A percentile compares a stretch with the other conserved stretches of the same genome.
These are phyloP conservation scores for Corythornis vintsioides DNA, from an alignment of 2,113 vertebrate species.

Conservation along the genomic window DNA sequence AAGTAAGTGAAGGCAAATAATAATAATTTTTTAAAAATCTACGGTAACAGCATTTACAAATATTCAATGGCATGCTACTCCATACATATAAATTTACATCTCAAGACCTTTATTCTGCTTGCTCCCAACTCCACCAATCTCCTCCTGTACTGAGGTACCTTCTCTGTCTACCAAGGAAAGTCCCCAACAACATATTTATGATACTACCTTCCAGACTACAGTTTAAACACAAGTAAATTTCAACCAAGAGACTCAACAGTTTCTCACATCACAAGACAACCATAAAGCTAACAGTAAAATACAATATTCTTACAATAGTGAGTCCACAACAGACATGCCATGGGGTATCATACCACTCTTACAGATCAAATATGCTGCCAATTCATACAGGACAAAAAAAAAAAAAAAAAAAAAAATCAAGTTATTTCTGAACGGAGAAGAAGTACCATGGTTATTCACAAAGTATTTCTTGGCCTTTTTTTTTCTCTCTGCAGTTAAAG, in stretches of 20 bases:
- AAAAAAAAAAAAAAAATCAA: not conserved
- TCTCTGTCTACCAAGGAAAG: not conserved
- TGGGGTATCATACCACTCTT: not conserved
- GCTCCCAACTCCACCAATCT: not conserved
- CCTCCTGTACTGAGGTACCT: not conserved
- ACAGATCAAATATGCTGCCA: not conserved
- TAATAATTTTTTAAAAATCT: not conserved
- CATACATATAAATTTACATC: not conserved
- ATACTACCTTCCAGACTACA: not conserved
- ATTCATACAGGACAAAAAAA: not conserved
- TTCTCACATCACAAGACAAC: not conserved
- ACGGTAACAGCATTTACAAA: not conserved
- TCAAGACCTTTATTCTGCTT: not conserved
- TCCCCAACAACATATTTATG: fast-evolving
- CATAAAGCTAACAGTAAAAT: not conserved
- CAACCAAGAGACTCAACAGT: not conserved
- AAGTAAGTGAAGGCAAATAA: not conserved
- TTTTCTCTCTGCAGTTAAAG: not conserved
- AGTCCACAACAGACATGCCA: not conserved
- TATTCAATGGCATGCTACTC: not conserved
- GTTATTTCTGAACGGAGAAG: not conserved
- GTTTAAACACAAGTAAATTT: not conserved
- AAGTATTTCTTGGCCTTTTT: not conserved
- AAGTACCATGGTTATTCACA: not conserved
- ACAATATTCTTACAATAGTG: not conserved